Base-by-base conservation (phyloP, 2,797 vertebrate species). In the Anabacerthia variegaticeps region DNA sequence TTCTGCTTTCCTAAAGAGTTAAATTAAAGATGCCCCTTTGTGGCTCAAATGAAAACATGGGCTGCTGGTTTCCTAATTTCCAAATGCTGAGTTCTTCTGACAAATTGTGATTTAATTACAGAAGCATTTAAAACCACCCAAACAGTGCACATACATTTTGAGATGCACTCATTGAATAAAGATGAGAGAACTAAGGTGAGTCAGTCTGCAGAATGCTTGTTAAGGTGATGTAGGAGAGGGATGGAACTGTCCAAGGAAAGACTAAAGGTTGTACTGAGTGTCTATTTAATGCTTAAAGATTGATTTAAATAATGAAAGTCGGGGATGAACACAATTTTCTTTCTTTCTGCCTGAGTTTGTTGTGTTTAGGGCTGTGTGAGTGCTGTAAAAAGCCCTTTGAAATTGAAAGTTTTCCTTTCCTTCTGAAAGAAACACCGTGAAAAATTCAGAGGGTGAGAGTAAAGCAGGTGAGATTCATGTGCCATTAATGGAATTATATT, bases 401-500 rank as follows among this genome's bases (percentile, higher is more conserved):
- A 62, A 44, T 7, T 71, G 51, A 18, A 32, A 75, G 23, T 81
- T 93, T 74, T 87, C 9, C 12, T 76, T 93, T 66, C 55, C 49
- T 67, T 88, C n/a, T 51, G 46, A 65, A 85, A 76, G 52, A 71
- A 86, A n/a, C 15, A 62, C 2, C 8, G 14, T 10, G 17, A 66
- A 77, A 69, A 73, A 81, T 69, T 66, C 63, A 79, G 69, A 71
- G 62, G 69, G 83, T 75, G 89, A 48, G 78, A 84, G 55, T 54
- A 84, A 95, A 85, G 0, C 78, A 81, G 71, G 32, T 2, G 3
- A 68, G 73, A 92, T 84, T 66, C 37, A 8, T 12, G 9, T 26
- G 39, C 59, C 21, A 23, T 54, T 93, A 94, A 76, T 62, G 76
- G 93, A 72, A 95, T 95, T 94, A 67, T 23, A 62, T 36, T 52